Evolutionary conservation across 2,888 invertebrate species (phyloP).

Genomic region (Troides helena): DNA sequence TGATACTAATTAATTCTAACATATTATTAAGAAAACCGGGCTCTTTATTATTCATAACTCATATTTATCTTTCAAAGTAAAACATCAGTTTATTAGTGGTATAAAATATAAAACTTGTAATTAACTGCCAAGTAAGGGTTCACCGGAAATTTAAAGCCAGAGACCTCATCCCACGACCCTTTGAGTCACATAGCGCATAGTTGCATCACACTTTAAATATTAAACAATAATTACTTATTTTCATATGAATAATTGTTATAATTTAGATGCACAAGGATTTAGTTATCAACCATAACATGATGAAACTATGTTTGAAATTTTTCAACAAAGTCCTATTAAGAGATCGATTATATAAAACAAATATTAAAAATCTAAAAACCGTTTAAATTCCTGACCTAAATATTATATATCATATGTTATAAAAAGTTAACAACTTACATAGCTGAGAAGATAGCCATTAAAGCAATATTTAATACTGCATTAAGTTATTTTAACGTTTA

Average conservation of each 20-base stretch:
- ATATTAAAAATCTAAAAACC: not conserved
- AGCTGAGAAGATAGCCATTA: not conserved
- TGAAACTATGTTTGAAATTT: not conserved
- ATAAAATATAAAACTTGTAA: too few species aligned
- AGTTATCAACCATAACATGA: not conserved
- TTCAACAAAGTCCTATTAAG: too few species aligned
- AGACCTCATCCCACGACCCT: not conserved
- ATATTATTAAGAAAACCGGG: too few species aligned
- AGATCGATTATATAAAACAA: not conserved
- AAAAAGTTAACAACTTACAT: not conserved
- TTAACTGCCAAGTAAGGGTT: too few species aligned
- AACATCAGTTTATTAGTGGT: too few species aligned
- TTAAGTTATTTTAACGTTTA: not conserved
- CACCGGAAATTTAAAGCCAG: too few species aligned
- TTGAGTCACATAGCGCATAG: not conserved
- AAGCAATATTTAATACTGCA: not conserved
- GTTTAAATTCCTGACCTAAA: not conserved
- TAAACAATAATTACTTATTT: not conserved
- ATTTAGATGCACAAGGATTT: not conserved
- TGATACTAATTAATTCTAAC: too few species aligned
- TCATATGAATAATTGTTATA: not conserved
- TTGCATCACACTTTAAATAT: not conserved
- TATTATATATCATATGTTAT: not conserved
- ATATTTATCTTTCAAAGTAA: too few species aligned
- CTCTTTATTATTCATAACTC: too few species aligned